These are phyloP conservation scores for Neria commutata DNA, from an alignment of 2,888 invertebrate species.

Conservation along the genomic window DNA sequence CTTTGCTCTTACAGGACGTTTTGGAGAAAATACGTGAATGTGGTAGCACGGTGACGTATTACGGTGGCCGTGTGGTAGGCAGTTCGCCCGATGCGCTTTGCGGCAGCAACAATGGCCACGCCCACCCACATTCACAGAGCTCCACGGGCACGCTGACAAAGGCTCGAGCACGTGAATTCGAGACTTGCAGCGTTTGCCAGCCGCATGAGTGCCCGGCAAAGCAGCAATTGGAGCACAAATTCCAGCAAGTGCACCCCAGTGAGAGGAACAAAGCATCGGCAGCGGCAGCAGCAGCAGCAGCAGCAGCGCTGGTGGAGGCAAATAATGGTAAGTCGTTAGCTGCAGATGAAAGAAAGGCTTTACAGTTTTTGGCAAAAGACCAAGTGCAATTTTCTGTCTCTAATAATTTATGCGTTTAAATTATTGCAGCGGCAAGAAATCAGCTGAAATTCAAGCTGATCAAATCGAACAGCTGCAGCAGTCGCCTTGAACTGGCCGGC, in stretches of 20 bases:
- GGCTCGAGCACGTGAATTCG: constrained; percentile 47
- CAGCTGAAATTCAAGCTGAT: constrained; percentile 82
- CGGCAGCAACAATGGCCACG: constrained; percentile 28
- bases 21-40: constrained; percentile 85
- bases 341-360: not conserved
- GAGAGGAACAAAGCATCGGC: constrained; percentile 35
- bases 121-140: constrained; percentile 45
- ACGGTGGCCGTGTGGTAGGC: constrained; percentile 82
- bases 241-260: no score
- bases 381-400: no score
- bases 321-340: constrained; percentile 30
- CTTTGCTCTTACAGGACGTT: constrained; percentile 75
- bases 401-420: no score
- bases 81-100: constrained; percentile 61
- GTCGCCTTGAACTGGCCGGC: constrained; percentile 79
- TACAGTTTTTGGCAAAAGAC: not conserved
- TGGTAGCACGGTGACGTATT: constrained; percentile 89
- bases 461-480: constrained; percentile 87
- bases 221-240: constrained; percentile 26
- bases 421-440: no score
- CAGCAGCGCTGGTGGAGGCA: not conserved
- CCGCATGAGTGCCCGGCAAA: constrained; percentile 43
- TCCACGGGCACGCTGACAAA: constrained; percentile 59
- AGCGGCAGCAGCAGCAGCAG: constrained; percentile 16
- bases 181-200: constrained; percentile 60